Evolutionary conservation across 2,797 vertebrate genomes (phyloP).

Genomic region (Lateolabrax maculatus): DNA sequence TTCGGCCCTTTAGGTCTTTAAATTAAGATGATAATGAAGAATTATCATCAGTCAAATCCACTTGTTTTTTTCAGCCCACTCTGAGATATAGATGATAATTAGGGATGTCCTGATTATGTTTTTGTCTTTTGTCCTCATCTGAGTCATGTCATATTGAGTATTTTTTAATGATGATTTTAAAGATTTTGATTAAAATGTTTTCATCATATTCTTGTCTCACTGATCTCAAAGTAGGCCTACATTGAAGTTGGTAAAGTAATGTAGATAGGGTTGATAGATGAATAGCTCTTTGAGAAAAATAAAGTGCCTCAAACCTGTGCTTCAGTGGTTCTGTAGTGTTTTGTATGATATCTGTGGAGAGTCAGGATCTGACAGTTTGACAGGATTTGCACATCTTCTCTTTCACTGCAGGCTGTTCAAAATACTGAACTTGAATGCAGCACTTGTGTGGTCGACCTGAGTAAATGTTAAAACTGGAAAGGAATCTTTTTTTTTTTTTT

Average conservation of each 20-base stretch:
- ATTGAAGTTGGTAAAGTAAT: neutral
- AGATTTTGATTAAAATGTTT: neutral
- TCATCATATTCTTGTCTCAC: neutral
- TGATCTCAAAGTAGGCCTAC: neutral
- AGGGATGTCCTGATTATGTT: slow-evolving; percentile 5
- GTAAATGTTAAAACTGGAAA: no score
- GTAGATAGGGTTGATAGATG: neutral
- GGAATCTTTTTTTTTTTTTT: no score
- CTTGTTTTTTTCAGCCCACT: neutral
- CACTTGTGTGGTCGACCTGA: neutral
- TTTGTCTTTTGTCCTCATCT: neutral
- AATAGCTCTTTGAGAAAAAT: neutral
- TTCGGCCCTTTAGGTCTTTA: neutral
- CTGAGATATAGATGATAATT: slow-evolving; percentile 19
- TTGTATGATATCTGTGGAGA: neutral
- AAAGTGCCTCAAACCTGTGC: neutral
- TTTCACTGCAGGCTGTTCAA: neutral
- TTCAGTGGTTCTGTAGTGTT: neutral
- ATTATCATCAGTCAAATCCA: slow-evolving; percentile 15
- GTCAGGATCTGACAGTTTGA: neutral
- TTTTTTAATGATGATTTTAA: neutral
- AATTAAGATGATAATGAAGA: slow-evolving; percentile 22
- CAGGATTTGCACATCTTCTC: neutral
- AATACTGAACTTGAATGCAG: no score
- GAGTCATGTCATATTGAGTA: neutral